Conservation (phyloP, 2,113 vertebrate species). For the Falco punctatus region DNA sequence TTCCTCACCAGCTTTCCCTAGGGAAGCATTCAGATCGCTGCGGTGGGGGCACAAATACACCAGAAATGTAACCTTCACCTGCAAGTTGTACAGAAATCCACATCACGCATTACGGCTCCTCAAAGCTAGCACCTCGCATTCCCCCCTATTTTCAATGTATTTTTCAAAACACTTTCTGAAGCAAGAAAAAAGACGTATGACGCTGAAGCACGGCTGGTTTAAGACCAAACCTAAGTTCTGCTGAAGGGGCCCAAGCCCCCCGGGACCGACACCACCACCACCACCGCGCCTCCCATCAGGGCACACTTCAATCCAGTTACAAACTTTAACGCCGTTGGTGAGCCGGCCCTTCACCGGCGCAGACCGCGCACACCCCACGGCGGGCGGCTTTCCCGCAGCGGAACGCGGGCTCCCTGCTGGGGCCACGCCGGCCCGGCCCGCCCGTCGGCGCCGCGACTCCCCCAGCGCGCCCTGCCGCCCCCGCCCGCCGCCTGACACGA, state of each 20-base stretch:
- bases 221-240: background rate
- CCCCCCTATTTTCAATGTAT: too few species aligned
- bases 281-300: too few species aligned
- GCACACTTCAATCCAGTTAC: rapidly evolving
- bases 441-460: background rate
- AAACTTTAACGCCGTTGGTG: background rate
- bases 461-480: background rate
- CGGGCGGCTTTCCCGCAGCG: background rate
- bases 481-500: background rate
- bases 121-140: background rate
- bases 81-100: rapidly evolving
- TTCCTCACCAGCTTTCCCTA: background rate
- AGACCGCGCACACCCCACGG: too few species aligned
- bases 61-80: background rate
- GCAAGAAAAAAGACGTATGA: rapidly evolving
- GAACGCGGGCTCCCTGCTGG: background rate
- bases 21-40: background rate
- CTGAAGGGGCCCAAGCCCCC: too few species aligned
- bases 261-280: too few species aligned
- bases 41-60: rapidly evolving
- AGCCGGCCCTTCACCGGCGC: background rate
- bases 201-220: background rate
- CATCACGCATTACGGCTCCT: rapidly evolving
- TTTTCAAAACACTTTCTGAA: background rate
- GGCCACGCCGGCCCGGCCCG: background rate